A percentile compares a stretch with the other conserved stretches of the same genome.
Evolutionary conservation across 2,888 invertebrate species (phyloP).

Genomic region (Eristalis tenax): DNA sequence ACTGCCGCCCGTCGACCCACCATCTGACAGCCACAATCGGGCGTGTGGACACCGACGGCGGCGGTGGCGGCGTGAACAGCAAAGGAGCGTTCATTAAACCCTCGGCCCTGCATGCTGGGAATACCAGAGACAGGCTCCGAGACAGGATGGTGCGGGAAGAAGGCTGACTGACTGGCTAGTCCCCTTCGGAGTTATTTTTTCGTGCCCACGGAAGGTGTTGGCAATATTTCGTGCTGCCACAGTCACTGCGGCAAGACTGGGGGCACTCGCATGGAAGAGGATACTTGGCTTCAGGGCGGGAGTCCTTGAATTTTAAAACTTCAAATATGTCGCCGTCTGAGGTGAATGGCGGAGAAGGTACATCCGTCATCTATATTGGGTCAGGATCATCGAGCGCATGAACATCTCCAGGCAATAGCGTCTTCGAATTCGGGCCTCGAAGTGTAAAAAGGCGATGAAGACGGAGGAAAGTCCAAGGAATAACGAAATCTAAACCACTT

Average conservation of each 20-base stretch:
- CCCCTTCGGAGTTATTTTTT: constrained; percentile 11
- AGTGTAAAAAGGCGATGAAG: no score
- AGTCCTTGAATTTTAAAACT: no score
- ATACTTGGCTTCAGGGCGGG: no score
- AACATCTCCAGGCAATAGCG: no score
- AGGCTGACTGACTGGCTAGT: constrained; percentile 49
- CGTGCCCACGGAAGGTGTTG: not conserved
- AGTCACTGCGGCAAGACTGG: not conserved
- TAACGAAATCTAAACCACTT: no score
- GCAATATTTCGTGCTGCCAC: not conserved
- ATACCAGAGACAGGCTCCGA: not conserved
- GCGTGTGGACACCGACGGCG: constrained; percentile 35
- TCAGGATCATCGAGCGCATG: no score
- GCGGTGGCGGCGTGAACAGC: constrained; percentile 6
- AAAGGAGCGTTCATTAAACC: constrained; percentile 56
- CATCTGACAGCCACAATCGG: constrained; percentile 1
- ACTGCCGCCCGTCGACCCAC: not conserved
- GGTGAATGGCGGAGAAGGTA: no score
- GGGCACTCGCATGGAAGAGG: not conserved
- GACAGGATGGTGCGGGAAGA: constrained; percentile 18
- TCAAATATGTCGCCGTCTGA: no score
- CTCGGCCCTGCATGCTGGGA: constrained; percentile 36
- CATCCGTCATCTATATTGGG: no score
- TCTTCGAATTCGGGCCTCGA: no score
- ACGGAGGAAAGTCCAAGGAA: no score